Base-by-base conservation (phyloP, 2,888 invertebrate species). In the Tridacna gigas region DNA sequence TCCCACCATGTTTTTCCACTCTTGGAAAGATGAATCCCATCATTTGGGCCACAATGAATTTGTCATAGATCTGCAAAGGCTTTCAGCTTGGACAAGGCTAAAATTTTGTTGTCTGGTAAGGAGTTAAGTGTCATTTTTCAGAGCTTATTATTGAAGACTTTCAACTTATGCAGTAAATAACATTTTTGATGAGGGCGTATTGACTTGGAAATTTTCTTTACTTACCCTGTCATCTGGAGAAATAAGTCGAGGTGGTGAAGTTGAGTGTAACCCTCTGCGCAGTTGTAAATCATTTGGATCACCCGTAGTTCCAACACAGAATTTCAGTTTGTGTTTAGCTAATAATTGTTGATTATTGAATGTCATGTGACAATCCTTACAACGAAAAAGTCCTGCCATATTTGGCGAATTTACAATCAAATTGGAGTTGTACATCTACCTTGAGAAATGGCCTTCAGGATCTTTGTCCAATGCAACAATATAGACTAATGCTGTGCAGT, bases 311-410 rank as follows among this genome's bases (percentile, higher is more conserved):
- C 93, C 93, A 15, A 93, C 90, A 90, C 94, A 94, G 79, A 93
- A 94, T 69, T 92, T 92, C 47, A 76, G 77, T 66, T 90, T 92
- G 80, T 94, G 94, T 80, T 93, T 93, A 22, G 88, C 82, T 60
- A 94, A 88, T 22, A 91, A 88, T 26, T 84, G 84, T 20, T 89
- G 88, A 28, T 91, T 88, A 25, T 90, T 88, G 84, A 94, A 94
- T 20, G 83, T 89, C 93, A 94, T 93, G 79, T 91, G 90, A 87
- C 94, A 94, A 60, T 93, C 91, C 66, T 91, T 85, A 85, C 94
- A 94, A 11, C 71, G 77, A 56, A 83, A 83, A n/a, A 73, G 51
- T n/a, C 83, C 83, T 12, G 79, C 74, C 75, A 85, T 80, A 80
- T 84, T 84, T 66, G 79, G 78, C 47, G 83, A 79, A 74, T 83